A percentile compares a stretch with the other conserved stretches of the same genome.
Evolutionary conservation across 2,888 invertebrate genomes (phyloP).

Genomic region (Epiperipatus broadwayi): DNA sequence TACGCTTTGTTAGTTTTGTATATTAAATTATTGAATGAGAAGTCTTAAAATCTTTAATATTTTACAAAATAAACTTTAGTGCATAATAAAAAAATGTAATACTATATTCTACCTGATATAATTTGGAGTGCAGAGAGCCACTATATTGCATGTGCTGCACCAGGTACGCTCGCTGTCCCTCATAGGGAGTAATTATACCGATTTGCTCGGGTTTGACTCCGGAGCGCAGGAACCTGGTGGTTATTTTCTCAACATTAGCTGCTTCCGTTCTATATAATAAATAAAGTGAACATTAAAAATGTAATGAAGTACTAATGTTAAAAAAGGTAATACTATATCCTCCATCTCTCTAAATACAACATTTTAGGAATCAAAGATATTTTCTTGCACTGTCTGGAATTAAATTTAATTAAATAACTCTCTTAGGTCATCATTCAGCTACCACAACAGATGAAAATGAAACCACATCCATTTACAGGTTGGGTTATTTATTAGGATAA

Average conservation of each 20-base stretch:
- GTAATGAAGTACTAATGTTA: no score
- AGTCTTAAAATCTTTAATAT: no score
- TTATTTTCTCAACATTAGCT: constrained; percentile 92
- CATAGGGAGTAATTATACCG: constrained; percentile 95
- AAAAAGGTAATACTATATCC: constrained; percentile 10
- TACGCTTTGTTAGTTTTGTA: no score
- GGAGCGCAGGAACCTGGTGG: constrained; percentile 76
- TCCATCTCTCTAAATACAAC: background rate
- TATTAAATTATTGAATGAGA: no score
- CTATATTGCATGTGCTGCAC: constrained; percentile 98
- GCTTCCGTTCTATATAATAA: constrained; percentile 73
- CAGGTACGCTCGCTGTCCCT: constrained; percentile 89
- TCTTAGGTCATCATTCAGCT: no score
- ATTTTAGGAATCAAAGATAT: constrained; percentile 1
- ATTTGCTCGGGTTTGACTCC: constrained; percentile 96
- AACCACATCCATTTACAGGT: no score
- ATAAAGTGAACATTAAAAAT: background rate
- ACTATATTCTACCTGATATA: constrained; percentile 41
- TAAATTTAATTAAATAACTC: no score
- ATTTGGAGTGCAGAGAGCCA: constrained; percentile 81
- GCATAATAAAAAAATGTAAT: no score
- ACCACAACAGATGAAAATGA: no score
- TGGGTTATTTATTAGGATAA: no score
- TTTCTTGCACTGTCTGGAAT: no score
- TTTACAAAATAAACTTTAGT: no score